These are phyloP conservation scores for Myopa testacea DNA, from an alignment of 2,888 invertebrate species.

Conservation along the genomic window DNA sequence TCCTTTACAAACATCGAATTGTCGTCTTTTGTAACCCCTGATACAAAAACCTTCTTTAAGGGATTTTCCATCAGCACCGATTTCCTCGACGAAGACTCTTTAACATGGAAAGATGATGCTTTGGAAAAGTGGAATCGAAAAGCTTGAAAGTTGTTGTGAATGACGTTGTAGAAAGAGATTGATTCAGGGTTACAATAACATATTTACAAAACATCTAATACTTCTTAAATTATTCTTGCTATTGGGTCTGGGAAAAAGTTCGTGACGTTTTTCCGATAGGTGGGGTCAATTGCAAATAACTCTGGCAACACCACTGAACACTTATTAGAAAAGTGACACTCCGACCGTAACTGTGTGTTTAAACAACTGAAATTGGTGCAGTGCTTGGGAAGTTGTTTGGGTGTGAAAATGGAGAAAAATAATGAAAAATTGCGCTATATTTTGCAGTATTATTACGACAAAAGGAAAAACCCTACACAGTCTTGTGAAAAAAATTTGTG, in stretches of 20 bases:
- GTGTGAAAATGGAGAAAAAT: too few relatives aligned
- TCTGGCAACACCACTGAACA: not conserved
- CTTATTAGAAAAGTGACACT: too few relatives aligned
- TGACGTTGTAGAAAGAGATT: constrained; percentile 29
- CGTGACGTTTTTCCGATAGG: too few relatives aligned
- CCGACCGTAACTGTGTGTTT: too few relatives aligned
- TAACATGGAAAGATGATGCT: not conserved
- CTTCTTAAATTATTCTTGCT: not conserved
- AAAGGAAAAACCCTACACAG: too few relatives aligned
- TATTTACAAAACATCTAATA: not conserved
- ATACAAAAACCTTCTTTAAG: not conserved
- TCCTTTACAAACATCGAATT: constrained; percentile 8
- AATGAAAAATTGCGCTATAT: too few relatives aligned
- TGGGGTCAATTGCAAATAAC: too few relatives aligned
- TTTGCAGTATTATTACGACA: too few relatives aligned
- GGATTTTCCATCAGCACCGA: not conserved
- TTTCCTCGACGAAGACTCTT: constrained; percentile 12
- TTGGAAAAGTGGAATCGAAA: not conserved
- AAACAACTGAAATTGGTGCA: too few relatives aligned
- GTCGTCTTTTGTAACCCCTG: constrained; percentile 9
- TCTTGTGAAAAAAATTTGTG: too few relatives aligned
- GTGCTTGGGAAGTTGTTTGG: too few relatives aligned
- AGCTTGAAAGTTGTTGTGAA: constrained; percentile 26
- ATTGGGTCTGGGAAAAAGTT: too few relatives aligned
- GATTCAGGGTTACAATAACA: constrained; percentile 25